Percentiles rank a stretch among this genome's conserved stretches.
phyloP scores from a whole-genome alignment of 1,140 invertebrate species.

The Temnothorax nylanderi region DNA sequence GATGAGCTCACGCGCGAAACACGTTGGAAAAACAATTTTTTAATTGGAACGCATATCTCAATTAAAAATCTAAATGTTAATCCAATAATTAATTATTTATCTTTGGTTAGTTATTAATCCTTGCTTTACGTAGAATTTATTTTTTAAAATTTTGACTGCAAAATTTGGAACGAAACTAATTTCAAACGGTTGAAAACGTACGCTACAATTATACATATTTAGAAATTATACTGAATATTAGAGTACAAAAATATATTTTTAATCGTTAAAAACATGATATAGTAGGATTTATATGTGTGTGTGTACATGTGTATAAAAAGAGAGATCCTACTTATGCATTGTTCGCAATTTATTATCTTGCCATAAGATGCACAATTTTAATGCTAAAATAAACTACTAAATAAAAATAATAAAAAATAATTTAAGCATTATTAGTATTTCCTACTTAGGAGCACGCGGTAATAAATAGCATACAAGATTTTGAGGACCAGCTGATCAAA shows the following conservation, averaged over 20 bases:
- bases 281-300: neutral
- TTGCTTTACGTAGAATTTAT: neutral
- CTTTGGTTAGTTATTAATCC: too few relatives aligned
- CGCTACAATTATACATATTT: neutral
- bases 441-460: neutral
- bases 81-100: neutral
- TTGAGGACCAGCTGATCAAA: neutral
- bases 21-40: conserved; percentile 19
- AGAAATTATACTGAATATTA: neutral
- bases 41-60: neutral
- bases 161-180: neutral
- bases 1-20: neutral
- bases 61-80: conserved; percentile 19
- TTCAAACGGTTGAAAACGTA: neutral
- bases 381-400: neutral
- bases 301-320: too few relatives aligned
- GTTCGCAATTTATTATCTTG: neutral
- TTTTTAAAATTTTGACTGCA: neutral
- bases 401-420: too few relatives aligned
- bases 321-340: neutral
- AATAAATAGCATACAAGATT: neutral
- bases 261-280: neutral
- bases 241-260: neutral
- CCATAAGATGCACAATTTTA: neutral
- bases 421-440: too few relatives aligned